phyloP scores from a whole-genome alignment of 2,888 invertebrate species.

The Clistopyga incitator region DNA sequence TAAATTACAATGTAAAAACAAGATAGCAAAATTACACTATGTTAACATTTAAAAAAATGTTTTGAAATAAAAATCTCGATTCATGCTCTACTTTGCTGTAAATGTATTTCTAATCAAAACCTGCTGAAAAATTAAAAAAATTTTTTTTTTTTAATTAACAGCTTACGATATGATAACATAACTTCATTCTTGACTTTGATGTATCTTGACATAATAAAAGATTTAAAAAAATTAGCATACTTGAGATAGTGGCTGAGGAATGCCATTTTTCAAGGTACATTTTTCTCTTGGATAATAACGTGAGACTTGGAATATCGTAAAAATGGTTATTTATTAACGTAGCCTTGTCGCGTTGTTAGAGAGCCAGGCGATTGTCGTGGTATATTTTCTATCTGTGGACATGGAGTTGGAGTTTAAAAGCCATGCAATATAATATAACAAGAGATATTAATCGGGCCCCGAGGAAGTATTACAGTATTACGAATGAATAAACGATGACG shows the following conservation, averaged over 20 bases:
- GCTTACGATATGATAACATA: not conserved
- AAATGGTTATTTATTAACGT: constrained; percentile 38
- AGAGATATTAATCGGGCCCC: constrained; percentile 43
- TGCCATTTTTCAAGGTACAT: constrained; percentile 15
- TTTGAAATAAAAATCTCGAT: too few species aligned
- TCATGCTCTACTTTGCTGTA: too few species aligned
- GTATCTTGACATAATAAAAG: not conserved
- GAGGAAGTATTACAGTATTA: constrained; percentile 50
- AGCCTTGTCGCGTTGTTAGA: too few species aligned
- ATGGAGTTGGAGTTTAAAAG: constrained; percentile 1
- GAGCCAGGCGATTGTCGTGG: not conserved
- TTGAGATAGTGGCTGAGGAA: constrained; percentile 38
- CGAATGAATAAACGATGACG: constrained; percentile 29
- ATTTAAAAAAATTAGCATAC: constrained; percentile 13
- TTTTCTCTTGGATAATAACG: not conserved
- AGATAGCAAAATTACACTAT: too few species aligned
- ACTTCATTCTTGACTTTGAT: not conserved
- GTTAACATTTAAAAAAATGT: too few species aligned
- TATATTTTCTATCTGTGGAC: constrained; percentile 21
- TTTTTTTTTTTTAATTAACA: too few species aligned
- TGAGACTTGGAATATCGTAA: not conserved
- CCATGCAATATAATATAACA: constrained; percentile 33
- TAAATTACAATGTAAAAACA: too few species aligned
- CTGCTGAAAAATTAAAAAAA: too few species aligned
- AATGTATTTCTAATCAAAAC: too few species aligned